Evolutionary conservation across 2,797 vertebrate species (phyloP).

Genomic region (Myripristis murdjan): DNA sequence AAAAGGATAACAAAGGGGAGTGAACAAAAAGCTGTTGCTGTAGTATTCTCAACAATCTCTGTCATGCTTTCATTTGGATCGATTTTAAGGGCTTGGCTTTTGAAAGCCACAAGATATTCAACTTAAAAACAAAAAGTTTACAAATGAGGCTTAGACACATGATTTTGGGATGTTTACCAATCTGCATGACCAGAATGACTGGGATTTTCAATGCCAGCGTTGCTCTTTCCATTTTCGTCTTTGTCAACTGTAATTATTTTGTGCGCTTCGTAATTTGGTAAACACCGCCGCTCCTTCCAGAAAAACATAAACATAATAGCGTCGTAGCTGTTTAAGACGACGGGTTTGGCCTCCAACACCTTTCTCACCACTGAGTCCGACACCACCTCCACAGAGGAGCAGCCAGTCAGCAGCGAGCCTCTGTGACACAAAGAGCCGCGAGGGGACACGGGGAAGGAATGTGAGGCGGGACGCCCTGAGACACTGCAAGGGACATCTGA

Average conservation of each 20-base stretch:
- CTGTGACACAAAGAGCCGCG: constrained; percentile 30
- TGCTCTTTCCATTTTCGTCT: constrained; percentile 2
- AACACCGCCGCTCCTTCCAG: constrained; percentile 62
- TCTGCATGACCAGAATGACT: constrained; percentile 8
- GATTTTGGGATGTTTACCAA: constrained; percentile 9
- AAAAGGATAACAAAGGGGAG: constrained; percentile 8
- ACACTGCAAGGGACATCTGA: constrained; percentile 17
- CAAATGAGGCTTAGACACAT: neutral
- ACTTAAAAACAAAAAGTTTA: neutral
- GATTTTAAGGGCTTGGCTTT: neutral
- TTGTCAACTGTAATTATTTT: constrained; percentile 68
- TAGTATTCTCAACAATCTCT: no score
- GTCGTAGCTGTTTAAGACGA: constrained; percentile 47
- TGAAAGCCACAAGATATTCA: neutral
- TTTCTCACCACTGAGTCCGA: constrained; percentile 62
- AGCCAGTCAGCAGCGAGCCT: constrained; percentile 6
- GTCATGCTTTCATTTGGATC: neutral
- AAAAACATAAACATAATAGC: constrained; percentile 68
- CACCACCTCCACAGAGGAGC: constrained; percentile 29
- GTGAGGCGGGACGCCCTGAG: neutral
- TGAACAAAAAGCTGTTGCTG: neutral
- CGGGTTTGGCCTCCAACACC: constrained; percentile 72
- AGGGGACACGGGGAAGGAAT: constrained; percentile 14
- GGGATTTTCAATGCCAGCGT: neutral
- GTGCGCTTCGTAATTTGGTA: constrained; percentile 73